These are phyloP conservation scores for Argyresthia albistria DNA, from an alignment of 2,888 invertebrate species.

Conservation along the genomic window DNA sequence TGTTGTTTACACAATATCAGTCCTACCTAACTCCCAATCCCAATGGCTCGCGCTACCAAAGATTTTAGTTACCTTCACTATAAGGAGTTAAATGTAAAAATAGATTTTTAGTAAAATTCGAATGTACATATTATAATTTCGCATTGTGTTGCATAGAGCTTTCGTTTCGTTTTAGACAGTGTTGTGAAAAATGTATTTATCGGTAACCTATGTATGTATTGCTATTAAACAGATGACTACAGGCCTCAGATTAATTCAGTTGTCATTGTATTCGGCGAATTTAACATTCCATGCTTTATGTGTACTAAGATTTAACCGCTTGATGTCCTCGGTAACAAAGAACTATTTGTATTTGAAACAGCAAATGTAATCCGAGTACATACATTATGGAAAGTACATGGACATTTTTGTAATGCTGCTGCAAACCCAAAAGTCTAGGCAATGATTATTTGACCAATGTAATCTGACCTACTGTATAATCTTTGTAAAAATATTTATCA, in stretches of 20 bases:
- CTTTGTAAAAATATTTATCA: constrained; percentile 66
- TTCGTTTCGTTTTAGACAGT: constrained; percentile 13
- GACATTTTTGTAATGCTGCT: constrained; percentile 17
- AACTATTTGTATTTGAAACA: neutral
- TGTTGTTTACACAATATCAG: no score
- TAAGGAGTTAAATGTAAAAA: constrained; percentile 54
- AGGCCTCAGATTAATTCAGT: constrained; percentile 6
- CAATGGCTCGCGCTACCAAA: constrained; percentile 65
- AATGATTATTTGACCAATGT: constrained; percentile 67
- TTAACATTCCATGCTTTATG: constrained; percentile 57
- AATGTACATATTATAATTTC: constrained; percentile 44
- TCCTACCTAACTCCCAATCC: constrained; percentile 24
- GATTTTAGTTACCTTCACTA: constrained; percentile 67
- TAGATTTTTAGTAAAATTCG: constrained; percentile 50
- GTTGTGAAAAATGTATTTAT: constrained; percentile 3
- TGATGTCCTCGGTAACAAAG: neutral
- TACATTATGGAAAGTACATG: constrained; percentile 12
- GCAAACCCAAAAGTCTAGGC: constrained; percentile 34
- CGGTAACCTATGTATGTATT: constrained; percentile 13
- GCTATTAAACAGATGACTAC: constrained; percentile 8
- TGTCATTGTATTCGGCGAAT: constrained; percentile 9
- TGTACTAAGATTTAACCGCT: constrained; percentile 16
- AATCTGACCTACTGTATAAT: constrained; percentile 63
- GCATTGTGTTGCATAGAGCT: constrained; percentile 54
- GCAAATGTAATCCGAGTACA: no score